Base-by-base conservation (phyloP, 2,888 invertebrate species). In the Silvanus unidentatus region DNA sequence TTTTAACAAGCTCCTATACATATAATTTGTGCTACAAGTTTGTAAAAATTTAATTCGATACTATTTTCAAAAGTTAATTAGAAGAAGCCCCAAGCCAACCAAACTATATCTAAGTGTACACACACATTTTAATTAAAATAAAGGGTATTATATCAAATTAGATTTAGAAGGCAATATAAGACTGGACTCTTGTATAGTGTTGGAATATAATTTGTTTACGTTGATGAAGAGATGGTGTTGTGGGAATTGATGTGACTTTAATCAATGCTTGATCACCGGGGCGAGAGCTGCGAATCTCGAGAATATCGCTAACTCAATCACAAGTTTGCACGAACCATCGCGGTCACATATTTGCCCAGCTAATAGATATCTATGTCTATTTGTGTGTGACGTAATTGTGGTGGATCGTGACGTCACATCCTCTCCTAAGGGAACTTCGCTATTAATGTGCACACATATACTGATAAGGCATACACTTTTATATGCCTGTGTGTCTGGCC, bases 291-390 rank as follows among this genome's bases (percentile, higher is more conserved):
- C 49, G 47, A 50, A 48, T 48, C 42, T 48, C 40, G 29, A 35
- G 43, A 44, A 44, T 40, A 39, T 37, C 37, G 54, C 58, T 66
- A 68, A 68, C 64, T 67, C 66, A 68, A 69, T 69, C 66, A 66
- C 62, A 66, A 67, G 60, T 67, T 66, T 63, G 62, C 65, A 66
- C 64, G 65, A 61, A 59, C 59, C 55, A 58, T 53, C 55, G 62
- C 62, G 59, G 59, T 63, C 62, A 60, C 61, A 61, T 60, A 61
- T 60, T 59, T 57, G 52, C 55, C 52, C 53, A 54, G 43, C 60
- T 60, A 70, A 70, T 69, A 69, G 69, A 70, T 69, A 70, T 69
- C 64, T 68, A 68, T 65, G 67, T 62, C 59, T 63, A 63, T 66
- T 65, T 66, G 66, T 66, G 57, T 57, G 58, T 60, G 61, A 59